Conservation (phyloP, 2,113 vertebrate genomes). For the Dinomys branickii region DNA sequence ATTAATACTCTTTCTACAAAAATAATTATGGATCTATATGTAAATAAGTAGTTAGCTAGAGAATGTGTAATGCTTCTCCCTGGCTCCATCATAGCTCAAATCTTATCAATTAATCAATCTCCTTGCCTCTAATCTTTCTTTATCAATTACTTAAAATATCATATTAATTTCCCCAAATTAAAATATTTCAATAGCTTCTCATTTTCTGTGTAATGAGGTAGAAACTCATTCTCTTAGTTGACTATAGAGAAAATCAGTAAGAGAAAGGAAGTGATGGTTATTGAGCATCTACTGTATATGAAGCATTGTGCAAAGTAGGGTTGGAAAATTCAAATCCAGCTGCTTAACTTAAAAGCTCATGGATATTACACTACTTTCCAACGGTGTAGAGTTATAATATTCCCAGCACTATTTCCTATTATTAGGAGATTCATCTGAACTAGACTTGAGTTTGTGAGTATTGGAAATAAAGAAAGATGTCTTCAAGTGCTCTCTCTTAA, state of each 20-base stretch:
- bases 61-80: neutral
- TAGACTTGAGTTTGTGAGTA: conserved; percentile 24
- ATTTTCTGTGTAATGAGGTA: neutral
- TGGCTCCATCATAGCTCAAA: neutral
- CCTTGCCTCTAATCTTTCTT: neutral
- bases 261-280: neutral
- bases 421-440: neutral
- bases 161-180: conserved; percentile 20
- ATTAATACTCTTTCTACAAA: conserved; percentile 14
- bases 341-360: neutral
- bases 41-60: neutral
- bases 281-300: neutral
- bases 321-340: neutral
- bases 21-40: neutral
- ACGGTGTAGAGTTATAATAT: neutral
- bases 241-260: neutral
- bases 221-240: neutral
- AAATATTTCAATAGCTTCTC: conserved; percentile 18
- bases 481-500: conserved; percentile 5
- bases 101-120: neutral
- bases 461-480: neutral
- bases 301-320: neutral
- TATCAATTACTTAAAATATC: neutral
- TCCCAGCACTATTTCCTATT: neutral
- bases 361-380: neutral